Evolutionary conservation across 2,797 vertebrate species (phyloP).

Genomic region (Champsocephalus gunnari): DNA sequence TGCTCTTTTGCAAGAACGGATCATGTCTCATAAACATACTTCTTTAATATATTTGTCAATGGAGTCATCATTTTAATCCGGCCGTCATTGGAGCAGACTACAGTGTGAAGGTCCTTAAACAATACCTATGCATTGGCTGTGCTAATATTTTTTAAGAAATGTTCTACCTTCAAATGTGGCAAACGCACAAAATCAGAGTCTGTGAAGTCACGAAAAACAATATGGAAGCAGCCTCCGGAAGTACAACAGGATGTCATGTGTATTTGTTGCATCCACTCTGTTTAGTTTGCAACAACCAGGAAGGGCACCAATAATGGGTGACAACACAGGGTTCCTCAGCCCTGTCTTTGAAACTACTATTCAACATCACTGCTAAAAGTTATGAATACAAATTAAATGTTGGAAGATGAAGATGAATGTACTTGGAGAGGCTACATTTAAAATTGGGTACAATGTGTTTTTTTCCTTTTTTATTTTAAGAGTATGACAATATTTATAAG

Average conservation of each 20-base stretch:
- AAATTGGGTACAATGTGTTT: no score
- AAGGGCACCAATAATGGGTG: conserved; percentile 18
- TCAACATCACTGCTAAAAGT: not conserved
- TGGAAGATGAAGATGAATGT: not conserved
- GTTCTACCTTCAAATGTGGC: not conserved
- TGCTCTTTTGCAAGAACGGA: not conserved
- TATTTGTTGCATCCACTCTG: not conserved
- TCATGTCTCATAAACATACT: not conserved
- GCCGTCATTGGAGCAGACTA: no score
- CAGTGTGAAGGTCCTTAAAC: not conserved
- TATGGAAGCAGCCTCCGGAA: not conserved
- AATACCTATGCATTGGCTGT: not conserved
- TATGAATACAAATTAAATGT: not conserved
- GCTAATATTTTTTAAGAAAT: not conserved
- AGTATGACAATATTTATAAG: no score
- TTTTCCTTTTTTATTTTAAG: not conserved
- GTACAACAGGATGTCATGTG: not conserved
- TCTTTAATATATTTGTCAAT: not conserved
- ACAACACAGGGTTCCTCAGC: not conserved
- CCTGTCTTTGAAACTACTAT: conserved; percentile 11
- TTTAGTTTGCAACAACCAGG: not conserved
- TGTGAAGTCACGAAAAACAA: not conserved
- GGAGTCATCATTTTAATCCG: not conserved
- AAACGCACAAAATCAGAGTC: not conserved
- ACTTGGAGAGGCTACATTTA: not conserved